Conservation (phyloP, 2,888 invertebrate genomes). For the Melanchra persicariae region DNA sequence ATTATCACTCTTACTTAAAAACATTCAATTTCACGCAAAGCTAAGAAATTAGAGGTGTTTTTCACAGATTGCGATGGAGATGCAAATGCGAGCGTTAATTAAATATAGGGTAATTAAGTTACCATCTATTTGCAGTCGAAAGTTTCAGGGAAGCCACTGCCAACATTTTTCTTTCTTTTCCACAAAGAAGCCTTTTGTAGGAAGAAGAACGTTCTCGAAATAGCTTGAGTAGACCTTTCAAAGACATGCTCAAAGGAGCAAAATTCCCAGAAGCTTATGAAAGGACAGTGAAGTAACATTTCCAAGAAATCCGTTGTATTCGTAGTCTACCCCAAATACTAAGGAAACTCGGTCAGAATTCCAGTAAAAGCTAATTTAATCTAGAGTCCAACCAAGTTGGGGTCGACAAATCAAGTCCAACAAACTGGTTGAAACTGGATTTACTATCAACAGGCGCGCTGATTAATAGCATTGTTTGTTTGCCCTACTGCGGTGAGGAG, state of each 20-base stretch:
- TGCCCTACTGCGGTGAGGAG: conserved; percentile 20
- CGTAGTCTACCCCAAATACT: neutral
- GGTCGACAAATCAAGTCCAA: conserved; percentile 42
- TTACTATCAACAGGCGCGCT: conserved; percentile 29
- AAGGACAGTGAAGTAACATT: neutral
- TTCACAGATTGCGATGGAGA: no score
- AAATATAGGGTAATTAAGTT: no score
- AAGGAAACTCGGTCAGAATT: conserved; percentile 6
- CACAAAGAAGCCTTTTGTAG: neutral
- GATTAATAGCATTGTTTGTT: conserved; percentile 56
- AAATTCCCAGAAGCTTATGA: neutral
- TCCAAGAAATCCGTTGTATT: neutral
- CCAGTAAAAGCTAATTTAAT: conserved; percentile 28
- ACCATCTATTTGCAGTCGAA: no score
- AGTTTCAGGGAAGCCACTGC: neutral
- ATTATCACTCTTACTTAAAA: no score
- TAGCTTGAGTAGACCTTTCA: no score
- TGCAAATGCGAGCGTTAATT: no score
- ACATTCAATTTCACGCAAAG: no score
- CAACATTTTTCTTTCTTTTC: neutral
- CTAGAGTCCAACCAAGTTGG: conserved; percentile 21
- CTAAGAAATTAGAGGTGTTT: no score
- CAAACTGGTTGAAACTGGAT: conserved; percentile 41
- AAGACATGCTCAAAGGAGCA: neutral
- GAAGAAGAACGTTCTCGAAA: no score